A percentile compares a stretch with the other conserved stretches of the same genome.
Evolutionary conservation across 2,888 invertebrate genomes (phyloP).

Genomic region (Caenorhabditis parvicauda): DNA sequence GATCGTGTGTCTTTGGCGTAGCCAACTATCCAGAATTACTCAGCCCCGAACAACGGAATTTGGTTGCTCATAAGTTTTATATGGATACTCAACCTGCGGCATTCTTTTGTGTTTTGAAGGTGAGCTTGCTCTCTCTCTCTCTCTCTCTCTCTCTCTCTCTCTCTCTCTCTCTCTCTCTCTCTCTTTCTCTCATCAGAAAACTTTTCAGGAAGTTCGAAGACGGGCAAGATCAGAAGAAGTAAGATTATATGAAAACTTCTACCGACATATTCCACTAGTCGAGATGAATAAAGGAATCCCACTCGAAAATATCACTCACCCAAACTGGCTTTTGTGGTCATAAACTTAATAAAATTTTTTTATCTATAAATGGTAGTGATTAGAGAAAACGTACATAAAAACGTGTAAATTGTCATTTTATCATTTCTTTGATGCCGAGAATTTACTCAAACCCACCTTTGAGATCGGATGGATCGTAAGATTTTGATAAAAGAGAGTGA

Average conservation of each 20-base stretch:
- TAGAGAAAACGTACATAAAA: no score
- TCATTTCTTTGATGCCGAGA: no score
- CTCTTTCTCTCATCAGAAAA: no score
- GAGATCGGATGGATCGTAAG: no score
- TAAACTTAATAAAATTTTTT: no score
- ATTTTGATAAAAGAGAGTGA: no score
- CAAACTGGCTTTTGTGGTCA: slow-evolving; percentile 17
- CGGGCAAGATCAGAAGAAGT: slow-evolving; percentile 9
- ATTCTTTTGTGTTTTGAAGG: slow-evolving; percentile 34
- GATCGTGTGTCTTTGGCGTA: slow-evolving; percentile 33
- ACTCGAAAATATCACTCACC: slow-evolving; percentile 15
- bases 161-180: no score
- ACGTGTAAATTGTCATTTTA: no score
- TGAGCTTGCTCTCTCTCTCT: background rate
- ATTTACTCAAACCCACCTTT: no score
- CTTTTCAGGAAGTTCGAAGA: slow-evolving; percentile 22
- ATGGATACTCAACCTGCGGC: slow-evolving; percentile 30
- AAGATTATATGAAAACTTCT: slow-evolving; percentile 9
- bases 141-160: no score
- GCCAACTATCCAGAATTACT: slow-evolving; percentile 17
- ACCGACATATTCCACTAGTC: slow-evolving; percentile 24
- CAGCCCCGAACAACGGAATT: slow-evolving; percentile 7
- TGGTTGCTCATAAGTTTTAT: slow-evolving; percentile 41
- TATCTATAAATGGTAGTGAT: no score
- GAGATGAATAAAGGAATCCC: slow-evolving; percentile 14